Evolutionary conservation across 2,797 vertebrate species (phyloP), one percentile per base, ranked within the genome.

Genomic region (Centroberyx gerrardi): DNA sequence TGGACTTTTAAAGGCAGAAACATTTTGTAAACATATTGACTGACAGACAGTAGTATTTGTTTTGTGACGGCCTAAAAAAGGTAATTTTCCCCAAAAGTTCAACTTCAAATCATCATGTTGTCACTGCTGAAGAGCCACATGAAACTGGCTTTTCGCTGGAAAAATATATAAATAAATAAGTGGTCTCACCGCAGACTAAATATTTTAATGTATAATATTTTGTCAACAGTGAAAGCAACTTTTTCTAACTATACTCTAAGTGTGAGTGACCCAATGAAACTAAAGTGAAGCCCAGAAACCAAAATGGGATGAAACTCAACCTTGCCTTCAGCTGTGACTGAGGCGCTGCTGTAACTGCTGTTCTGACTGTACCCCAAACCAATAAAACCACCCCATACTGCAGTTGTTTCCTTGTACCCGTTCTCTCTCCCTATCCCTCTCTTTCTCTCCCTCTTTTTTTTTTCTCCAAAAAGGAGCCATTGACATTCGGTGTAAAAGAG

Each of bases 401-500:
- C 90, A 93, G 87, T 93, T 93, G 90, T 90, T 93, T 93, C 87
- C 86, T 82, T 68, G 83, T 44, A 28, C 18, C 17, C 49, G 28
- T 89, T 83, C 18, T 77, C 18, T 77, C 85, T 58, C 58, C 63
- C 56, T 58, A 78, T 72, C 73, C 73, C 66, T 79, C 72, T 85
- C 65, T 88, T 79, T 54, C 66, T 77, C 56, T 53, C 60, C n/a
- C 51, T 27, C 18, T 69, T 51, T 78, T 69, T 51, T 78, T 85
- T 74, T 74, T 22, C 59, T 85, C 75, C 76, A 82, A 91, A 90
- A 90, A 85, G 88, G 67, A 92, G 56, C 87, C 88, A 91, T 88
- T 94, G 92, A 94, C 91, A 90, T 93, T 91, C 67, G 27, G 83
- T 76, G 88, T 93, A 92, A 94, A 94, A 92, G 80, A 71, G 67